Evolutionary conservation across 1,140 invertebrate genomes (phyloP), one percentile per base, ranked within the genome.

Genomic region (Brachionus sp.): DNA sequence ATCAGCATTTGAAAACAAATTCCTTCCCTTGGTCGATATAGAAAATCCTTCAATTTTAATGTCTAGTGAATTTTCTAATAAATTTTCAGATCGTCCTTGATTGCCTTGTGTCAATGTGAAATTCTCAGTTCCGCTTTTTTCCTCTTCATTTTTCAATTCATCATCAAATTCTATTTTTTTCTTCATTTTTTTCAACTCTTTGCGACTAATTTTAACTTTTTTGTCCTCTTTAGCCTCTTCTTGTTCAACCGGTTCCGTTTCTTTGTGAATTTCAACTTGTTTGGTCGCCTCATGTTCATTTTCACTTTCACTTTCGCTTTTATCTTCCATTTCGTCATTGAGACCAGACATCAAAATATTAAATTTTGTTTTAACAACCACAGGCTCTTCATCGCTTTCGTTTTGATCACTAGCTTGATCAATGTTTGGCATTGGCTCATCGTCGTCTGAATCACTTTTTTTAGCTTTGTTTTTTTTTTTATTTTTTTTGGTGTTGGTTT

Each of bases 31-130:
- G 0, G 97, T 97, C 25, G 95, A 93, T 84, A 99, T 99, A 80
- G 95, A 97, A 87, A 99, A 99, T 89, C 97, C 97, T 87, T 99
- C 97, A 25, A 92, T 90, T 91, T 98, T 98, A 33, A 99, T 99
- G 89, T 99, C 97, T 19, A 97, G 93, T 3, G 96, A 95, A 88
- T 96, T 94, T 87, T 98, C 96, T 70, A 97, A 86, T 25, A 95
- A 93, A 42, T 92, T 92, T 85, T 93, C 91, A 85, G 95, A 93
- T 86, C 93, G 93, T 23, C 92, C 92, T 82, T 93, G 92, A 89
- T 95, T 95, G n/a, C 93, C 92, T 84, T 91, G 90, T 7, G 97
- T 98, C 66, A 99, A 93, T 3, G 96, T 96, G 87, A 99, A 99
- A 88, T 98, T 98, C 33, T 93, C 93, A 0, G 66, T 83, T 12